phyloP scores from a whole-genome alignment of 2,797 vertebrate species.

The Tokudaia tokunoshimensis region DNA sequence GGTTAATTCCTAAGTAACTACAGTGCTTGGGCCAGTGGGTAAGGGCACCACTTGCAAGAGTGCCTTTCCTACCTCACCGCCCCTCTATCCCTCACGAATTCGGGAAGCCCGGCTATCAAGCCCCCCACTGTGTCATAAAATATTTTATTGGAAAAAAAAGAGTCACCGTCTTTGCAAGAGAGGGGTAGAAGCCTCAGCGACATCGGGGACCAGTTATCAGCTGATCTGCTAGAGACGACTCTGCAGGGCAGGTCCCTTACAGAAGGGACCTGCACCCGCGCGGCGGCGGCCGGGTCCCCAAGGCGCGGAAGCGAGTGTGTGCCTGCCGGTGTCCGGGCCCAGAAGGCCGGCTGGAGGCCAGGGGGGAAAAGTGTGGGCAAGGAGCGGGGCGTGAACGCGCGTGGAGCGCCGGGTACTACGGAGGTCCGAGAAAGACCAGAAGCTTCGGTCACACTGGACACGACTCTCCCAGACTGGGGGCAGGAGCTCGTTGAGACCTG shows the following conservation, averaged over 20 bases:
- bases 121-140: slow-evolving; percentile 87
- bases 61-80: not conserved
- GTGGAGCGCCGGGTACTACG: not conserved
- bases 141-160: slow-evolving; percentile 91
- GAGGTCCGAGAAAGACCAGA: not conserved
- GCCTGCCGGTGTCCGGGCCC: not conserved
- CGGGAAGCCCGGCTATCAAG: slow-evolving; percentile 17
- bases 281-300: not conserved
- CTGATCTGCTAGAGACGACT: not conserved
- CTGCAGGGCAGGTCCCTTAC: not conserved
- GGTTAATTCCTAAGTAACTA: not conserved
- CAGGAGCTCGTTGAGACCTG: not conserved
- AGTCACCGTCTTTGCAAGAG: slow-evolving; percentile 87
- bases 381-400: slow-evolving; percentile 66
- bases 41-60: not conserved
- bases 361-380: slow-evolving; percentile 37
- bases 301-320: slow-evolving; percentile 32
- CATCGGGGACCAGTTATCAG: not conserved
- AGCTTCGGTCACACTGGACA: not conserved
- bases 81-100: not conserved
- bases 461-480: not conserved
- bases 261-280: not conserved
- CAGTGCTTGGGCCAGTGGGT: too few species aligned
- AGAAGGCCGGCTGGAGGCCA: not conserved
- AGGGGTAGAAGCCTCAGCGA: slow-evolving; percentile 64